These are phyloP conservation scores for Thera obeliscata DNA, from an alignment of 2,888 invertebrate species.

Conservation along the genomic window DNA sequence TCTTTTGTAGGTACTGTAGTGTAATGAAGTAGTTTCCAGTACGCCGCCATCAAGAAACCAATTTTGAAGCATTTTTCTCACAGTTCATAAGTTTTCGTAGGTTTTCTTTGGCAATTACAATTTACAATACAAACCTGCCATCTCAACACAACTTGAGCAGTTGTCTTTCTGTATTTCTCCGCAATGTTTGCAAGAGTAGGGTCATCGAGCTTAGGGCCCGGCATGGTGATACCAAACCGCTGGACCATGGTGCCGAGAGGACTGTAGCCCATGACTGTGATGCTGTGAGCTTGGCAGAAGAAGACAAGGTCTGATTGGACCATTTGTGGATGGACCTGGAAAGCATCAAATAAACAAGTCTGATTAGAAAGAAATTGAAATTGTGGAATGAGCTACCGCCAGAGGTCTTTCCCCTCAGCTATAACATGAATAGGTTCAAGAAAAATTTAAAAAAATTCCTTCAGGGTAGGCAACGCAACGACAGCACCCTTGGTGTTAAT, in stretches of 20 bases:
- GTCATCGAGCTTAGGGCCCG: slow-evolving; percentile 80
- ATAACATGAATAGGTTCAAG: too few relatives aligned
- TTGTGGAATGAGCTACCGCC: too few relatives aligned
- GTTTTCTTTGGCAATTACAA: too few relatives aligned
- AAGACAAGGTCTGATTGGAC: slow-evolving; percentile 86
- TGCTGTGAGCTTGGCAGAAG: slow-evolving; percentile 83
- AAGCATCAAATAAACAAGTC: slow-evolving; percentile 6
- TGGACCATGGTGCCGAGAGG: slow-evolving; percentile 86
- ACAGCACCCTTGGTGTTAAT: too few relatives aligned
- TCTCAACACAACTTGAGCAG: slow-evolving; percentile 86
- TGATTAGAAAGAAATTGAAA: background rate
- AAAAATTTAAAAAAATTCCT: too few relatives aligned
- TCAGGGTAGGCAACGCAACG: too few relatives aligned
- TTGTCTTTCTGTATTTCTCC: slow-evolving; percentile 85
- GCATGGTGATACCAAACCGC: slow-evolving; percentile 65
- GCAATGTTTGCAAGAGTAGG: slow-evolving; percentile 82
- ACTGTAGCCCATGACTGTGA: slow-evolving; percentile 87
- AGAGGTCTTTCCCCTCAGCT: too few relatives aligned
- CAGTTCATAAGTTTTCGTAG: too few relatives aligned
- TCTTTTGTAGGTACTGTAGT: background rate
- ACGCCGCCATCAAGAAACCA: too few relatives aligned
- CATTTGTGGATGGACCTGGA: slow-evolving; percentile 85
- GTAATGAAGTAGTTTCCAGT: too few relatives aligned
- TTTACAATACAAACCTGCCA: slow-evolving; percentile 77
- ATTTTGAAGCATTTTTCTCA: too few relatives aligned